phyloP scores from a whole-genome alignment of 2,888 invertebrate genomes.

The Julus scanicus region DNA sequence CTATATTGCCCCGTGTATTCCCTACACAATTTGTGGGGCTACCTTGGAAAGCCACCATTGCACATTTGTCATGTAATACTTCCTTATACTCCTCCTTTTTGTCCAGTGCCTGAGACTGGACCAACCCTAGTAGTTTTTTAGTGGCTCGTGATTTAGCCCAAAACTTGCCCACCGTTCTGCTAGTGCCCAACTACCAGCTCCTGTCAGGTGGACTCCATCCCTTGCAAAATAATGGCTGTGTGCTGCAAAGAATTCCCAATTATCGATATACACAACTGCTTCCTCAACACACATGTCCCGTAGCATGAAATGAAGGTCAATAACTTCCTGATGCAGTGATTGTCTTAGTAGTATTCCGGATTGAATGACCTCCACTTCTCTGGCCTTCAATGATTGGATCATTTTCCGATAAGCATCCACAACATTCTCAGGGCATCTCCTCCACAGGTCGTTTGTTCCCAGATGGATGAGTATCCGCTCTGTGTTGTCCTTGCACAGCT shows the following conservation, averaged over 20 bases:
- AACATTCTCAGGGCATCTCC: background rate
- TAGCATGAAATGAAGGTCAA: background rate
- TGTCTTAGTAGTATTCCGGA: background rate
- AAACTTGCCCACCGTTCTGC: background rate
- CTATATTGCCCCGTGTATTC: too few species aligned
- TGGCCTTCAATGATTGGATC: background rate
- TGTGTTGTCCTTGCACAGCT: background rate
- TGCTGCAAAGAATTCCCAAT: background rate
- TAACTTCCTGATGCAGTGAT: background rate
- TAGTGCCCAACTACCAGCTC: background rate
- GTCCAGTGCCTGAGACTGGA: background rate
- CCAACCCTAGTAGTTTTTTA: background rate
- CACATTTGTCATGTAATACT: too few species aligned
- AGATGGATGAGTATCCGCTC: background rate
- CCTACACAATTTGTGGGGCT: too few species aligned
- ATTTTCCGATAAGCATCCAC: background rate
- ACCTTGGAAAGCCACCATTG: too few species aligned
- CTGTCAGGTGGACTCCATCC: background rate
- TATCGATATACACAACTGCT: background rate
- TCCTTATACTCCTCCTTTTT: too few species aligned
- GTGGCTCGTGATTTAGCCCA: background rate
- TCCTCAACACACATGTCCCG: background rate
- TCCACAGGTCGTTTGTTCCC: background rate
- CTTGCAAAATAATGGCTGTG: too few species aligned
- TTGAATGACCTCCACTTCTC: background rate